Evolutionary conservation across 2,113 vertebrate genomes (phyloP), one percentile per base, ranked within the genome.

Genomic region (Pandion haliaetus): DNA sequence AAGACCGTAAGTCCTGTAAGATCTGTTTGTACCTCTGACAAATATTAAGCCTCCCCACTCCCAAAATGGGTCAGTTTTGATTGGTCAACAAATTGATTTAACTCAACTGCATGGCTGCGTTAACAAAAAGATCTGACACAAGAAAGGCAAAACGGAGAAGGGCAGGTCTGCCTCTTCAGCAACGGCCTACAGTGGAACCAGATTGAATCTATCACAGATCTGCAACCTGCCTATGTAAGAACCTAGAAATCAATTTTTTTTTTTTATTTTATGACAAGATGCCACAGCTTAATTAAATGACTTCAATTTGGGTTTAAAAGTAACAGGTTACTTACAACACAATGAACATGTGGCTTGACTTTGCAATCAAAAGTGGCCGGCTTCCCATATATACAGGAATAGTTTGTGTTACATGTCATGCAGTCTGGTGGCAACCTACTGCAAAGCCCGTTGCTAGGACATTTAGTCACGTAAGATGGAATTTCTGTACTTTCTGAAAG

Each of bases 371-470:
- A 99, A 62, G 97, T 94, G 12, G 98, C 97, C 0, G 93, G 96
- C 92, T 98, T 99, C 76, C 99, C 99, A 67, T 99, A 99, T 24
- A 98, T 76, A 93, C 99, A 99, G 92, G 99, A 99, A 95, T 98
- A 98, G 52, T 99, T 99, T 24, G 98, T 99, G 58, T 90, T 97
- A 79, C 99, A 99, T 3, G 96, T 97, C 84, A 99, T 95, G 57
- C 99, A 99, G 76, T 98, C 98, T 44, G 99, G 98, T 26, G 99
- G 99, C 92, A 99, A 96, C 24, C 98, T 98, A 72, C 74, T 98
- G 96, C 99, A 99, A 36, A 97, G 90, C 18, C 99, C 99, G 8
- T 99, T 98, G 93, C 99, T 99, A 4, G 99, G 99, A 97, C 99
- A 99, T 70, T 98, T 98, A 78, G 81, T 97, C 93, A 98, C 11